phyloP scores from a whole-genome alignment of 2,113 vertebrate species.

The Strix uralensis region DNA sequence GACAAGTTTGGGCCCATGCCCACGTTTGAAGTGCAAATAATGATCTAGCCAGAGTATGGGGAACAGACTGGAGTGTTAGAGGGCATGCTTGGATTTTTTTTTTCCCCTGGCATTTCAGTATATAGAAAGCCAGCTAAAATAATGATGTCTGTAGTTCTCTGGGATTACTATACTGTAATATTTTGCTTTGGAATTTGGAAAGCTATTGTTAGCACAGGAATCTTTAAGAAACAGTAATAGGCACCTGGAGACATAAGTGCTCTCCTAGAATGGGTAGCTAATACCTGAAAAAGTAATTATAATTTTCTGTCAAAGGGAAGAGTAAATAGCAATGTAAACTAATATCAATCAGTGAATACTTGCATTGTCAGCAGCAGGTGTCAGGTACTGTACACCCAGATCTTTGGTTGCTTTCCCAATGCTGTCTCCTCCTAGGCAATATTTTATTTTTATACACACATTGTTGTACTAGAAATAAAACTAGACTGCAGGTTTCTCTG shows the following conservation, averaged over 20 bases:
- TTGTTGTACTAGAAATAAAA: background rate
- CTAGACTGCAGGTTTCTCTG: background rate
- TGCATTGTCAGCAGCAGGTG: background rate
- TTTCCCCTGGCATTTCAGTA: background rate
- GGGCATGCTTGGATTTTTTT: background rate
- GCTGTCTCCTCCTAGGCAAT: background rate
- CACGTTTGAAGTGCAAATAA: background rate
- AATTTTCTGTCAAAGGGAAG: background rate
- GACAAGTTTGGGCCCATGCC: background rate
- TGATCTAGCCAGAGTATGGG: background rate
- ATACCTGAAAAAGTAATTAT: background rate
- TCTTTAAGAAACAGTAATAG: background rate
- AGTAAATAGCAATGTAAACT: background rate
- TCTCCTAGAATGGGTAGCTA: background rate
- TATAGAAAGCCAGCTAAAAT: background rate
- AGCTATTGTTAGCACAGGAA: background rate
- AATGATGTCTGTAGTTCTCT: background rate
- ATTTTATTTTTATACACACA: background rate
- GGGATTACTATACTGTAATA: background rate
- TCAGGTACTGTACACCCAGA: background rate
- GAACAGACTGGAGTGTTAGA: background rate
- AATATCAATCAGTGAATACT: background rate
- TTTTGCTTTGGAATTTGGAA: background rate
- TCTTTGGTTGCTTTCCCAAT: background rate
- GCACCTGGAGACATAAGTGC: background rate